phyloP scores from a whole-genome alignment of 1,140 invertebrate species.

The Anoplolepis gracilipes region DNA sequence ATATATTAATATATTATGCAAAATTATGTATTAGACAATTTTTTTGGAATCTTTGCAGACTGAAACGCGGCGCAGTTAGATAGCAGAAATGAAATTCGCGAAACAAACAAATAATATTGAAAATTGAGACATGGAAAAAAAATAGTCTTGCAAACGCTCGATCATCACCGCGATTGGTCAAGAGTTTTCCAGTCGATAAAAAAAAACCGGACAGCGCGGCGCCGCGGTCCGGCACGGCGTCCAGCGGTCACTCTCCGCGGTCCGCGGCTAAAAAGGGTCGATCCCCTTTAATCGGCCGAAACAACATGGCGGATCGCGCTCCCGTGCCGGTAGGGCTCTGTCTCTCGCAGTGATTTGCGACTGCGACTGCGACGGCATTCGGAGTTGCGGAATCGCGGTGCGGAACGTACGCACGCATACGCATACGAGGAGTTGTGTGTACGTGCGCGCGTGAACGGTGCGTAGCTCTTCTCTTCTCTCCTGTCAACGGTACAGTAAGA shows the following conservation, averaged over 20 bases:
- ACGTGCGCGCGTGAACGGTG: not conserved
- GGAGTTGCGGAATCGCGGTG: constrained; percentile 24
- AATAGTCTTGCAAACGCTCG: too few species aligned
- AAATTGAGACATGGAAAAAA: too few species aligned
- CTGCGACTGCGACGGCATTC: not conserved
- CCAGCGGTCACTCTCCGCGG: not conserved
- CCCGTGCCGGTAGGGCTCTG: constrained; percentile 19
- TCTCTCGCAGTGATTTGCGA: constrained; percentile 24
- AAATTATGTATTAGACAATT: too few species aligned
- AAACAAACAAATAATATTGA: too few species aligned
- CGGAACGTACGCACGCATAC: not conserved
- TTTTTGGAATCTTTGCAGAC: too few species aligned
- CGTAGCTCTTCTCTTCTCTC: not conserved
- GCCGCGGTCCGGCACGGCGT: too few species aligned
- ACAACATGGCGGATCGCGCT: constrained; percentile 46
- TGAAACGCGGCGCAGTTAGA: too few species aligned
- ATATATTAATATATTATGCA: too few species aligned
- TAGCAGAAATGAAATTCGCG: too few species aligned
- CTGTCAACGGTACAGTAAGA: not conserved
- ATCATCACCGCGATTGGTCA: too few species aligned
- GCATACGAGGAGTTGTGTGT: not conserved
- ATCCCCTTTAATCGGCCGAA: not conserved
- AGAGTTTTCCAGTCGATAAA: too few species aligned
- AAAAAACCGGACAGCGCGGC: not conserved
- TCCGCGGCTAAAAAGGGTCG: not conserved